Conservation (phyloP, 2,113 vertebrate species). For the Anolis carolinensis region DNA sequence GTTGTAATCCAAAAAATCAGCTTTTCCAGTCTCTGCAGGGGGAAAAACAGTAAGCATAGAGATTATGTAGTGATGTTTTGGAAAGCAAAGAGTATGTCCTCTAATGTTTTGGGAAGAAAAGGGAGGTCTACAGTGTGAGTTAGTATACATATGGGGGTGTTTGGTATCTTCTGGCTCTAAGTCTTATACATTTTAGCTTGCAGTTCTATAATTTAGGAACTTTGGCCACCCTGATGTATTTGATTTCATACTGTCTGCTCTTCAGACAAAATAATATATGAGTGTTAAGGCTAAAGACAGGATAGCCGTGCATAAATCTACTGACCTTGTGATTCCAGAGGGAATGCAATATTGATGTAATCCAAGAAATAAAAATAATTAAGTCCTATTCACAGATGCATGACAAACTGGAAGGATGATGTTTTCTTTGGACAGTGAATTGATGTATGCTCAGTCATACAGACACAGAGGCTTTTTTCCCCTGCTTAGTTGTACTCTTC, state of each 20-base stretch:
- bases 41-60: not conserved
- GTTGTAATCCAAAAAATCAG: not conserved
- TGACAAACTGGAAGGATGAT: not conserved
- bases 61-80: not conserved
- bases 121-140: not conserved
- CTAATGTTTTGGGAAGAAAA: too few relatives aligned
- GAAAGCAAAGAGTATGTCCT: not conserved
- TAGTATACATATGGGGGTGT: too few relatives aligned
- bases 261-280: slow-evolving; percentile 7
- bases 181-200: not conserved
- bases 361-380: slow-evolving; percentile 26
- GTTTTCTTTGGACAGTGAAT: slow-evolving; percentile 33
- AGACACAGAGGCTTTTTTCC: slow-evolving; percentile 1
- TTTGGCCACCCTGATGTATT: not conserved
- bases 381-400: slow-evolving; percentile 11
- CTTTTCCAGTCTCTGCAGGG: not conserved
- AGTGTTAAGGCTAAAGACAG: not conserved
- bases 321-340: slow-evolving; percentile 19
- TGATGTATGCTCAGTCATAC: not conserved
- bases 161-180: not conserved
- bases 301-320: not conserved
- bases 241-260: slow-evolving; percentile 6
- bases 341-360: slow-evolving; percentile 19
- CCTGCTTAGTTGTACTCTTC: not conserved
- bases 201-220: not conserved